A percentile compares a stretch with the other conserved stretches of the same genome.
Conservation (phyloP, 2,888 invertebrate species). For the Eucera pruinosa region DNA sequence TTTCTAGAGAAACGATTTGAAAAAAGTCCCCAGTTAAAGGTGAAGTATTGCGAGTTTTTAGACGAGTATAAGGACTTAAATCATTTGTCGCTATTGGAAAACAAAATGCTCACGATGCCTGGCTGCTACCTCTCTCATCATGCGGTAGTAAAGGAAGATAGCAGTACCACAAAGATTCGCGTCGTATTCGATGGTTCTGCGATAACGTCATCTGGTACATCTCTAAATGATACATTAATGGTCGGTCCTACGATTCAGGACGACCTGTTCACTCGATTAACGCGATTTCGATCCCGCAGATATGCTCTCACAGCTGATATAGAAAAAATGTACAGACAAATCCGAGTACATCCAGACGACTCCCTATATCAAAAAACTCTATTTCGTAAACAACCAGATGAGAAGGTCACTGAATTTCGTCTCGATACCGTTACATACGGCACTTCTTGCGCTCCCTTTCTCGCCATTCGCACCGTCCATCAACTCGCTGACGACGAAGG, state of each 20-base stretch:
- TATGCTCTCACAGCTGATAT: conserved; percentile 22
- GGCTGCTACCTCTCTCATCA: conserved; percentile 34
- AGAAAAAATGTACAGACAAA: conserved; percentile 21
- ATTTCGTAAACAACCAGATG: not conserved
- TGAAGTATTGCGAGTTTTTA: not conserved
- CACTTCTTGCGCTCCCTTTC: not conserved
- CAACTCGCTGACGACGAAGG: not conserved
- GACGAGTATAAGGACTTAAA: conserved; percentile 20
- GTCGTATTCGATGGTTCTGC: conserved; percentile 37
- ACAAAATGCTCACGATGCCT: not conserved
- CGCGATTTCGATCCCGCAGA: not conserved
- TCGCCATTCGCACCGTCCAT: conserved; percentile 3
- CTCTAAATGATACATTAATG: conserved; percentile 5
- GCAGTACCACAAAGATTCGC: conserved; percentile 22
- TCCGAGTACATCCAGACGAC: not conserved
- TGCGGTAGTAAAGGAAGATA: conserved; percentile 23
- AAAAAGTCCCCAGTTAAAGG: not conserved
- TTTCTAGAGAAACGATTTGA: not conserved
- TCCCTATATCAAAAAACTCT: not conserved
- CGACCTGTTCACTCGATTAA: not conserved
- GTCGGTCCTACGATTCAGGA: conserved; percentile 27
- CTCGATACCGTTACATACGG: not conserved
- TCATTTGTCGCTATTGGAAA: conserved; percentile 2
- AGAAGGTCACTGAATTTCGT: not conserved
- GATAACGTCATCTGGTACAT: not conserved